Base-by-base conservation (phyloP, 1,140 invertebrate genomes). In the Sycophila sp. region DNA sequence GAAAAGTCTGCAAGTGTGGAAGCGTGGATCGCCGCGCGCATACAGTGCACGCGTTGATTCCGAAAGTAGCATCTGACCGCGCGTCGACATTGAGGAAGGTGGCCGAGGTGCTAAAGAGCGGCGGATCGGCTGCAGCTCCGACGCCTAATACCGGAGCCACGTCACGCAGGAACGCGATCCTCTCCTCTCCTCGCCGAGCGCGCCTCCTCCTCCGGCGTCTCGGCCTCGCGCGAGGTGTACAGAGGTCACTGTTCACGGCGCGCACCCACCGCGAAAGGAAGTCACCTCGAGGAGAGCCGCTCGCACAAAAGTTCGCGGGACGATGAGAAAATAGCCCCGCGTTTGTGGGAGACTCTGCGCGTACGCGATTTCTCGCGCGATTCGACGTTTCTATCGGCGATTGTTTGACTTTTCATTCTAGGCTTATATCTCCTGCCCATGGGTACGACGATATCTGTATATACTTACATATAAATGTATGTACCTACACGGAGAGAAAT, bases 161-260 rank as follows among this genome's bases (percentile, higher is more conserved):
- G 81, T 84, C 82, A 82, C 78, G 81, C 76, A 82, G 76, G 71
- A 78, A 83, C 79, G 77, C 79, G 75, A 75, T 77, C 78, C 73
- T 71, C 60, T 60, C 72, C 58, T 58, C 47, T 45, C 40, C 68
- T 68, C 51, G 65, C 45, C 68, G 19, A 30, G 38, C 45, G 28
- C 15, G 64, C 62, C 75, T 68, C 53, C 26, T n/a, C n/a, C n/a
- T n/a, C n/a, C n/a, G 42, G 19, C 24, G 19, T 42, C 2, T 47
- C 7, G 19, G 17, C 24, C 42, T 10, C 42, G 24, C 42, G 17
- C 19, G 24, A 10, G n/a, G 53, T 34, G 68, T 70, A 62, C 68
- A 70, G 59, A 70, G 68, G 59, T 70, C 59, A 64, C 22, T 69
- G 51, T 45, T 65, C 63, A 45, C 13, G 15, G n/a, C 53, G 30